A percentile compares a stretch with the other conserved stretches of the same genome.
phyloP scores from a whole-genome alignment of 2,113 vertebrate species.

The Psilopsiagon aymara region DNA sequence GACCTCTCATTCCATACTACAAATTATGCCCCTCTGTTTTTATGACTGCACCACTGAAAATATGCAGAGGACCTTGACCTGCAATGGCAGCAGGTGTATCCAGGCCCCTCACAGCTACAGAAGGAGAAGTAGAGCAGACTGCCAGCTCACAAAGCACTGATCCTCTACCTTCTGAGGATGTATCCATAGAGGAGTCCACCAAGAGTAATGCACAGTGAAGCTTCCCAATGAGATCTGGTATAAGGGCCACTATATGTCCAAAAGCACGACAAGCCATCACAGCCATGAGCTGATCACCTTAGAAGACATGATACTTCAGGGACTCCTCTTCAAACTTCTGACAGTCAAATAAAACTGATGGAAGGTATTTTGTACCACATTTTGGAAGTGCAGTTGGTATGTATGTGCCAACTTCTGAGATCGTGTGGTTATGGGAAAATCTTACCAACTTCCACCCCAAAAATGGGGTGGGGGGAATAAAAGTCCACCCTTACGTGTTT shows the following conservation, averaged over 20 bases:
- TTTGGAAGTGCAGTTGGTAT: not conserved
- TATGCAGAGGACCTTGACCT: not conserved
- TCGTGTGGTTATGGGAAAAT: not conserved
- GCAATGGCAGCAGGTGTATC: fast-evolving
- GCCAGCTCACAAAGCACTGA: not conserved
- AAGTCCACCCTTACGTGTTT: not conserved
- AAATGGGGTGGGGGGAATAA: not conserved
- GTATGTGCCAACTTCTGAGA: not conserved
- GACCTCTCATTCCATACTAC: not conserved
- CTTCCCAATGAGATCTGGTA: not conserved
- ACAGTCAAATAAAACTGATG: not conserved
- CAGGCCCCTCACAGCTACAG: not conserved
- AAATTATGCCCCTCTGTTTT: not conserved
- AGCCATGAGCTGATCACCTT: fast-evolving
- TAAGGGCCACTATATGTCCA: not conserved
- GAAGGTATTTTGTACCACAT: not conserved
- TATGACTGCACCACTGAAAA: not conserved
- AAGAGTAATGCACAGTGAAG: fast-evolving
- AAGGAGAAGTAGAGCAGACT: not conserved
- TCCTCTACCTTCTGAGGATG: not conserved
- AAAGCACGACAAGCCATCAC: not conserved
- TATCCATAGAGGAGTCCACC: not conserved
- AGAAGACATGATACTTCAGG: not conserved
- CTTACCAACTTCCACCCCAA: not conserved
- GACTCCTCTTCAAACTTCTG: not conserved